Evolutionary conservation across 2,113 vertebrate genomes (phyloP).

Genomic region (Pelmatolapia mariae): DNA sequence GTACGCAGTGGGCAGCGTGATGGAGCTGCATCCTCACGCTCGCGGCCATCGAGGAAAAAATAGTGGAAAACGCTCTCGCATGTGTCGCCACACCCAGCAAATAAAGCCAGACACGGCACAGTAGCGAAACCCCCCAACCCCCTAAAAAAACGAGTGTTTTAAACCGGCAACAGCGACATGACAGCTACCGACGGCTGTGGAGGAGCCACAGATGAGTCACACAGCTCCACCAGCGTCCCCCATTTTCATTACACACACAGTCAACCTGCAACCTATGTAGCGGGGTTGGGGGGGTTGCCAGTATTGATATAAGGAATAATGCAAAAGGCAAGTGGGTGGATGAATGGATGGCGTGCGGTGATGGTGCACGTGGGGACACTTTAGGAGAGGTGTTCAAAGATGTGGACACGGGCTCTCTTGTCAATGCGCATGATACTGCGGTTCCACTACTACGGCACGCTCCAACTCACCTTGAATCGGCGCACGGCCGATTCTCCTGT

Average conservation of each 20-base stretch:
- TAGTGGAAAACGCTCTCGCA: neutral
- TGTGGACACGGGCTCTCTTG: conserved; percentile 56
- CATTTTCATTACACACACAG: neutral
- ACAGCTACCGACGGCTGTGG: conserved; percentile 45
- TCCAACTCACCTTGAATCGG: conserved; percentile 94
- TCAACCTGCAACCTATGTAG: neutral
- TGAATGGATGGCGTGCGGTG: conserved; percentile 21
- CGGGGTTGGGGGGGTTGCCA: neutral
- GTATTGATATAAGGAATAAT: neutral
- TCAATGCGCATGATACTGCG: conserved; percentile 99
- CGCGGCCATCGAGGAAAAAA: conserved; percentile 16
- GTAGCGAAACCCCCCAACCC: neutral
- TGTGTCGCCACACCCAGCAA: conserved; percentile 68
- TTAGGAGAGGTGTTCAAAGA: conserved; percentile 49
- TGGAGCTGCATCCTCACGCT: conserved; percentile 34
- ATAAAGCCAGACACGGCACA: conserved; percentile 23
- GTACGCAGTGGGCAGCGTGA: conserved; percentile 46
- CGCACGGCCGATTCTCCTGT: conserved; percentile 61
- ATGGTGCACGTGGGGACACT: conserved; percentile 49
- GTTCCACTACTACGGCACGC: conserved; percentile 83
- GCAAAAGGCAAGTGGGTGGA: neutral
- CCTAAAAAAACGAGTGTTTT: neutral
- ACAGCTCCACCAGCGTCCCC: neutral
- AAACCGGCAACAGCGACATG: conserved; percentile 40
- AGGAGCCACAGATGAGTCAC: conserved; percentile 46